Evolutionary conservation across 2,113 vertebrate species (phyloP).

Genomic region (Vombatus ursinus): DNA sequence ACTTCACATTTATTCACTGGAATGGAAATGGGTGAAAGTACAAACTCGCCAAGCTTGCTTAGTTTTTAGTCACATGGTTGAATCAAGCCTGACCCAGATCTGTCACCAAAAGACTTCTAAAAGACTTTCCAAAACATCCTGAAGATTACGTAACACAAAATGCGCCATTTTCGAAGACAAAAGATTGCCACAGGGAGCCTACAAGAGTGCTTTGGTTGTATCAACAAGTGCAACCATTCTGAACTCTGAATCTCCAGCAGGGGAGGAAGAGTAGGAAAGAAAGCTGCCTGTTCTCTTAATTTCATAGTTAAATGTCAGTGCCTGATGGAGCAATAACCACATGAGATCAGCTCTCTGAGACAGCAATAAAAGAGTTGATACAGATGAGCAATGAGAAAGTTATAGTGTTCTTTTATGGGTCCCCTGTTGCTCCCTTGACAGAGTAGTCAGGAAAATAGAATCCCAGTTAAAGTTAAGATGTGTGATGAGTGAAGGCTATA

Average conservation of each 20-base stretch:
- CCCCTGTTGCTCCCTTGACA: background rate
- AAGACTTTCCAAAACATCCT: too few relatives aligned
- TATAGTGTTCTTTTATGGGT: conserved; percentile 9
- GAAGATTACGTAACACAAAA: background rate
- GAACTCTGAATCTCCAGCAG: background rate
- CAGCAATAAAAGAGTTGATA: background rate
- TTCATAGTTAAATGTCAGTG: background rate
- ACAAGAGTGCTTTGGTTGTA: background rate
- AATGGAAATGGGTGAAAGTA: background rate
- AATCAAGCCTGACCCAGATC: background rate
- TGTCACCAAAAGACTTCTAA: background rate
- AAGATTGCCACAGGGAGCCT: too few relatives aligned
- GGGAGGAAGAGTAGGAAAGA: background rate
- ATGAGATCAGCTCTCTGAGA: background rate
- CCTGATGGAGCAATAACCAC: background rate
- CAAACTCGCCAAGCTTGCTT: background rate
- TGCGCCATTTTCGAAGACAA: background rate
- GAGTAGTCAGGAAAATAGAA: background rate
- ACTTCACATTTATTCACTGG: background rate
- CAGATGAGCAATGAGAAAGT: conserved; percentile 52
- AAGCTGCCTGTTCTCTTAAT: accelerated
- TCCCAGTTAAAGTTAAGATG: background rate
- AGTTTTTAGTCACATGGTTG: background rate
- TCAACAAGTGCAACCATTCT: background rate
- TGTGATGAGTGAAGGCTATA: conserved; percentile 43